A percentile compares a stretch with the other conserved stretches of the same genome.
Conservation (phyloP, 2,113 vertebrate species). For the Trachemys scripta region DNA sequence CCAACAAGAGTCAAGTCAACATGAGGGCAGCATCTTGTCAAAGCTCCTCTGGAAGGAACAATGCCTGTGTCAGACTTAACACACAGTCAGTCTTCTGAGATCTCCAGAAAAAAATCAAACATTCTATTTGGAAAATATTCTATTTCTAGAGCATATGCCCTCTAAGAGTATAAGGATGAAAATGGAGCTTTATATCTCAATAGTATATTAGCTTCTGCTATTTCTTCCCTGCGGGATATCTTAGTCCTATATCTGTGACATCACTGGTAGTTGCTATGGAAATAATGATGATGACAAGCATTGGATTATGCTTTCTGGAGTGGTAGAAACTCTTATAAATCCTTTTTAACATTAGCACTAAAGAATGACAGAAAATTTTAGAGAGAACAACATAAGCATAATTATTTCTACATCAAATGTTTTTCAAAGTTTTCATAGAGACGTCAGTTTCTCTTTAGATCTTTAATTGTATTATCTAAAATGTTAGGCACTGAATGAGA, state of each 20-base stretch:
- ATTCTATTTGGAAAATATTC: slow-evolving; percentile 67
- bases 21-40: neutral
- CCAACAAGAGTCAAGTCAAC: neutral
- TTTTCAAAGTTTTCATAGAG: slow-evolving; percentile 66
- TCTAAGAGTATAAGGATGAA: slow-evolving; percentile 40
- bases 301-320: neutral
- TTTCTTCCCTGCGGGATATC: slow-evolving; percentile 30
- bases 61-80: neutral
- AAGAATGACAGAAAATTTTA: slow-evolving; percentile 11
- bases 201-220: slow-evolving; percentile 42
- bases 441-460: slow-evolving; percentile 51
- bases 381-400: slow-evolving; percentile 13
- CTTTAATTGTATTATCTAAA: slow-evolving; percentile 54
- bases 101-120: slow-evolving; percentile 47
- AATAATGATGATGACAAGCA: neutral
- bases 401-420: neutral
- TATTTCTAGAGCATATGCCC: slow-evolving; percentile 71
- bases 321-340: neutral
- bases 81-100: slow-evolving; percentile 28
- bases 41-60: neutral
- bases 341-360: slow-evolving; percentile 55
- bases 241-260: neutral
- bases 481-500: neutral
- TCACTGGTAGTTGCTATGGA: neutral
- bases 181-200: slow-evolving; percentile 68